A percentile compares a stretch with the other conserved stretches of the same genome.
These are phyloP conservation scores for Fulmarus glacialis DNA, from an alignment of 2,113 vertebrate genomes.

Conservation along the genomic window DNA sequence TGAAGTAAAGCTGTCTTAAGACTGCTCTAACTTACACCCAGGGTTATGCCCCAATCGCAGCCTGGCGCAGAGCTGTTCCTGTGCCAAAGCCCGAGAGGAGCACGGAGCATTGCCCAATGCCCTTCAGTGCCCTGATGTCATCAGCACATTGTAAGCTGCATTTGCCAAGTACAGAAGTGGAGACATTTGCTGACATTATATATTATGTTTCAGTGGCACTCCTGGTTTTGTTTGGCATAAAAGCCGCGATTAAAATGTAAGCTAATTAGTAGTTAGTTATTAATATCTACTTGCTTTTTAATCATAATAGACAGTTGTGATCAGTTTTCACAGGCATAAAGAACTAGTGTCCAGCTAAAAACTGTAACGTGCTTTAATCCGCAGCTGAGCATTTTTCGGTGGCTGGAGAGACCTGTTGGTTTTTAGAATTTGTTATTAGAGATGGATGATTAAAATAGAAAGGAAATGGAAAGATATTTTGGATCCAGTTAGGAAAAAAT, in stretches of 20 bases:
- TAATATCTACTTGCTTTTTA: constrained; percentile 28
- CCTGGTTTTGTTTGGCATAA: constrained; percentile 7
- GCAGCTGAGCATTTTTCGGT: not conserved
- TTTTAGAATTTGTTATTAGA: not conserved
- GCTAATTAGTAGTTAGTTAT: constrained; percentile 37
- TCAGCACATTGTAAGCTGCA: not conserved
- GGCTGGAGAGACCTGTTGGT: not conserved
- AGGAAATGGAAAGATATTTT: not conserved
- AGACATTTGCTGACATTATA: constrained; percentile 38
- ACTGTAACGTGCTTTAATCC: not conserved
- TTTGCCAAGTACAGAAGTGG: constrained; percentile 7
- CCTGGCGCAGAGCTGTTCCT: not conserved
- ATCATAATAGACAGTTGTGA: not conserved
- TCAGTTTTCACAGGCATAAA: constrained; percentile 23
- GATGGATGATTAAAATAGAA: not conserved
- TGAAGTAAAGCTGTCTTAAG: not conserved
- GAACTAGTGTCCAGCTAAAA: not conserved
- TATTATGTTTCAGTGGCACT: constrained; percentile 1
- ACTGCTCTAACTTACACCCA: not conserved
- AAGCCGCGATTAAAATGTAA: not conserved
- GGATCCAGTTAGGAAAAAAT: constrained; percentile 1
- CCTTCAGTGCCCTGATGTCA: not conserved
- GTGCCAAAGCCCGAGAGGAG: not conserved
- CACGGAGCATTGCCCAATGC: not conserved
- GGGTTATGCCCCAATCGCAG: not conserved